Evolutionary conservation across 2,888 invertebrate genomes (phyloP).

Genomic region (Agriotes lineatus): DNA sequence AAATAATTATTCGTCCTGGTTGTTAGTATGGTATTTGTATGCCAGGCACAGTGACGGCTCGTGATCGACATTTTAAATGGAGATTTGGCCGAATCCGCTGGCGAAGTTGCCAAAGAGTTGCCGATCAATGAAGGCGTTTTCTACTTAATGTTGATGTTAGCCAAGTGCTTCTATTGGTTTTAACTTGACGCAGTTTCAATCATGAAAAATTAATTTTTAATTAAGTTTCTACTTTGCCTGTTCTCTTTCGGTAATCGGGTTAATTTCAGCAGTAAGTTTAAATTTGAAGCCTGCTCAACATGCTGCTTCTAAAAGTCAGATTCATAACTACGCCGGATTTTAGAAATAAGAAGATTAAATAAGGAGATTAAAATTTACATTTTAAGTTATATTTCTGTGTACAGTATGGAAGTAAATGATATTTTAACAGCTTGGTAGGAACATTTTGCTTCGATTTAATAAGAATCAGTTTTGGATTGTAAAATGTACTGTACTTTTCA

Average conservation of each 20-base stretch:
- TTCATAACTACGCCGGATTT: not conserved
- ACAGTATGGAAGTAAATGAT: no score
- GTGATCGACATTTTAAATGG: conserved; percentile 13
- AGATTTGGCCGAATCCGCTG: not conserved
- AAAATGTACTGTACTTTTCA: no score
- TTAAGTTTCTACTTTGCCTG: conserved; percentile 15
- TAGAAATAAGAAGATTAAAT: no score
- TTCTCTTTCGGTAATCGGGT: conserved; percentile 2
- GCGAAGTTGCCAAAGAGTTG: not conserved
- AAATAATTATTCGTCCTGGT: conserved; percentile 11
- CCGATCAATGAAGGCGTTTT: conserved; percentile 6
- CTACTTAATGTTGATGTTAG: conserved; percentile 21
- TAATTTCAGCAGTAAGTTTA: conserved; percentile 6
- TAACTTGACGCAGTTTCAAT: conserved; percentile 20
- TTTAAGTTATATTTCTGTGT: no score
- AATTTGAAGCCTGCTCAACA: not conserved
- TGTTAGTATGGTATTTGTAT: conserved; percentile 13
- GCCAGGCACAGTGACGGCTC: not conserved
- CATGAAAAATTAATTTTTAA: conserved; percentile 23
- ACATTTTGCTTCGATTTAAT: no score
- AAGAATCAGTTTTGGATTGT: no score
- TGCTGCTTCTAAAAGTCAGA: not conserved
- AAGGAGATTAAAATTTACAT: no score
- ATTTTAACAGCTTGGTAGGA: no score
- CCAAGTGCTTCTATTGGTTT: conserved; percentile 18